Evolutionary conservation across 2,113 vertebrate genomes (phyloP), one percentile per base, ranked within the genome.

Genomic region (Phalacrocorax pelagicus): DNA sequence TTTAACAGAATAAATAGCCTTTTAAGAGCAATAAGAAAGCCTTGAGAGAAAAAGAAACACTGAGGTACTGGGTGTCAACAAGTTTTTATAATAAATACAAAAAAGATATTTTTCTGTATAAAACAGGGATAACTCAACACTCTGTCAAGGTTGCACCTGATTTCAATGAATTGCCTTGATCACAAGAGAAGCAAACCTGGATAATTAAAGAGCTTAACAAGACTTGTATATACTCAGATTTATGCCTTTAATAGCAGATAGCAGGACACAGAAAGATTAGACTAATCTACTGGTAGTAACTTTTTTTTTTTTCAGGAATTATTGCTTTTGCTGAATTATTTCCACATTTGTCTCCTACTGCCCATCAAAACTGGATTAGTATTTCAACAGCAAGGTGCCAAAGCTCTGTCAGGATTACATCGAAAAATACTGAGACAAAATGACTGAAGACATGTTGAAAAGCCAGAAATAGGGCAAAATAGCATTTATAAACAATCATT

Each of bases 371-470:
- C 46, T 66, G 71, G 94, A 90, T 96, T 94, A 94, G 77, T 69
- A 91, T 86, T 91, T 96, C 72, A 94, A 78, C 83, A 82, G 72
- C 49, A 86, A 96, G 95, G 66, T 93, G 40, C 47, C 92, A 93
- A 92, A 91, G 66, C 86, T 96, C 95, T 95, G 93, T 93, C 84
- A 88, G 78, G 83, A 91, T 96, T 95, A 92, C 78, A 79, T 10
- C 67, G 69, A 75, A 70, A 71, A 83, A 69, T 83, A 73, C 42
- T 81, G 29, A 94, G 78, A 81, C 51, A 91, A 88, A 75, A 51
- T 93, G 96, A 86, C 65, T 80, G 92, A 74, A 83, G 65, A 74
- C 42, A 23, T 72, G 61, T 49, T 85, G 63, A 93, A 94, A 95
- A 92, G 81, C 34, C 66, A 86, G 72, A 81, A 81, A 91, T n/a